A percentile compares a stretch with the other conserved stretches of the same genome.
These are phyloP conservation scores for Dichetophora obliterata DNA, from an alignment of 2,888 invertebrate genomes.

Conservation along the genomic window DNA sequence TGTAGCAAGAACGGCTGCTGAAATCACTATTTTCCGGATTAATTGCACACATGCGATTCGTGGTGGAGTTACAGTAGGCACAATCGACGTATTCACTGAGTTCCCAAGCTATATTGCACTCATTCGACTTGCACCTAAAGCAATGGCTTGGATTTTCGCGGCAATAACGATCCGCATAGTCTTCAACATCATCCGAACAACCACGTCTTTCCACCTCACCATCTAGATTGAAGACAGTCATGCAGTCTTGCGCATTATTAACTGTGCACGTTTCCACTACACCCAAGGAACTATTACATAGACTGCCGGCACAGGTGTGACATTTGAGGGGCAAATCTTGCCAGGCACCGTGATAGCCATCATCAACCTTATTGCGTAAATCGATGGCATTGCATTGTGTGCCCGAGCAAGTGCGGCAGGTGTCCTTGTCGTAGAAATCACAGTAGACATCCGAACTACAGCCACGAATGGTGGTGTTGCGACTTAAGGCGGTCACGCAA, in stretches of 20 bases:
- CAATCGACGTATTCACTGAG: constrained; percentile 55
- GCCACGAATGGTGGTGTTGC: constrained; percentile 60
- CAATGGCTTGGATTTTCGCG: constrained; percentile 56
- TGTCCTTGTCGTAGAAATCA: constrained; percentile 53
- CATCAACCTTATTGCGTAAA: constrained; percentile 57
- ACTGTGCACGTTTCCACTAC: constrained; percentile 52
- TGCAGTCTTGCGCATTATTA: constrained; percentile 60
- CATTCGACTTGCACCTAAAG: constrained; percentile 63
- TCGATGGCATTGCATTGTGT: constrained; percentile 62
- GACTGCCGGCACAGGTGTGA: constrained; percentile 58
- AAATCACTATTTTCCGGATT: constrained; percentile 51
- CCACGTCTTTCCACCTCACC: constrained; percentile 60
- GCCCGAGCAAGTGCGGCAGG: constrained; percentile 60
- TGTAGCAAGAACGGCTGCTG: constrained; percentile 56
- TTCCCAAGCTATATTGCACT: constrained; percentile 63
- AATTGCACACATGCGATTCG: constrained; percentile 50
- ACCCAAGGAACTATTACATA: constrained; percentile 60
- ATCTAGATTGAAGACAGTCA: constrained; percentile 59
- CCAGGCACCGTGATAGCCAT: constrained; percentile 62
- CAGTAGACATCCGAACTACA: constrained; percentile 60
- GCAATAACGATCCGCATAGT: constrained; percentile 61
- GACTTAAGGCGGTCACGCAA: constrained; percentile 55
- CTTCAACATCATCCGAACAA: constrained; percentile 62
- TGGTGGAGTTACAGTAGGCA: constrained; percentile 58
- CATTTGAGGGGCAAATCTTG: constrained; percentile 62